phyloP scores from a whole-genome alignment of 2,888 invertebrate genomes.

The Anthrax anthrax region DNA sequence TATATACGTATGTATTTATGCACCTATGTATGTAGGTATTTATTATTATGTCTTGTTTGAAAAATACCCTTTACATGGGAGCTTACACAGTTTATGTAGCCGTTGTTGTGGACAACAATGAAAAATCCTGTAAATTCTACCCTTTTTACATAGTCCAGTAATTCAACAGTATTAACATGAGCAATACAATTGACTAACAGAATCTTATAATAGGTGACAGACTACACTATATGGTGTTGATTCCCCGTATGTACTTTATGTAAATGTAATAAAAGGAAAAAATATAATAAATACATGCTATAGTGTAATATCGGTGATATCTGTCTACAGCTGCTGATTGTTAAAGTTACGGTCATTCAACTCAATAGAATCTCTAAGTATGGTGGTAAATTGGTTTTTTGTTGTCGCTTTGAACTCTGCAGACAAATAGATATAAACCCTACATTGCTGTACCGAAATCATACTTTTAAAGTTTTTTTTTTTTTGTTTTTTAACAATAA shows the following conservation, averaged over 20 bases:
- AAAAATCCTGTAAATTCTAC: no score
- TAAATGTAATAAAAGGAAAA: no score
- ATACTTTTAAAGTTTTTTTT: no score
- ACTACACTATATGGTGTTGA: not conserved
- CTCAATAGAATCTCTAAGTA: constrained; percentile 20
- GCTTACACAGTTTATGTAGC: no score
- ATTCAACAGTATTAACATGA: no score
- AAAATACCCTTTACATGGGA: no score
- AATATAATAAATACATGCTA: no score
- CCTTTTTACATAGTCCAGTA: no score
- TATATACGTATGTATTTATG: no score
- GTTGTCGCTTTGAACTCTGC: constrained; percentile 4
- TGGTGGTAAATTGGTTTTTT: constrained; percentile 8
- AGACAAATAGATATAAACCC: constrained; percentile 1
- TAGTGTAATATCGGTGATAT: not conserved
- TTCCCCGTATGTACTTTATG: not conserved
- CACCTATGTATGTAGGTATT: no score
- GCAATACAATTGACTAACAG: not conserved
- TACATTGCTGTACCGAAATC: not conserved
- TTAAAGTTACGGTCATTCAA: constrained; percentile 26
- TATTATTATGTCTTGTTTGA: no score
- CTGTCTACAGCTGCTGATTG: not conserved
- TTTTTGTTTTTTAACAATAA: not conserved
- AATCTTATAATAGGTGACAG: not conserved
- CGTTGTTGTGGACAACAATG: no score